Conservation (phyloP, 2,888 invertebrate genomes). For the Epinotia nisella region DNA sequence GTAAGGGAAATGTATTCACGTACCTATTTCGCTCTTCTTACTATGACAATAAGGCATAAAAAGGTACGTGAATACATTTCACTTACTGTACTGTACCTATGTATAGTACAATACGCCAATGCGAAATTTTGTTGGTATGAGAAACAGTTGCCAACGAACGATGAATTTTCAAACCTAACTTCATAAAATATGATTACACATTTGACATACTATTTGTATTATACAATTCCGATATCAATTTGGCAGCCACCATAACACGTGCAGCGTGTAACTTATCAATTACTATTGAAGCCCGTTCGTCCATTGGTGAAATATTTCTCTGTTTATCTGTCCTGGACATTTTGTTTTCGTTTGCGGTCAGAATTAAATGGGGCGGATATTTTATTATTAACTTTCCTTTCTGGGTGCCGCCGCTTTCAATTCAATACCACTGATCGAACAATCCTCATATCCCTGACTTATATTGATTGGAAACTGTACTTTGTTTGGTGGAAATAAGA, state of each 20-base stretch:
- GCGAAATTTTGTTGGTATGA: no score
- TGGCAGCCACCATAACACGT: not conserved
- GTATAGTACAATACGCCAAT: no score
- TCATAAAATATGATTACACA: not conserved
- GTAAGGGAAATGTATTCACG: no score
- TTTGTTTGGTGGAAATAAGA: not conserved
- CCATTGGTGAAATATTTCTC: slow-evolving; percentile 42
- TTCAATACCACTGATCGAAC: slow-evolving; percentile 35
- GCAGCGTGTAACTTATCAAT: slow-evolving; percentile 32
- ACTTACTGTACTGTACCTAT: no score
- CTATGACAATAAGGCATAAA: no score
- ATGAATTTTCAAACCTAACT: not conserved
- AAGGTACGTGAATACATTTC: no score
- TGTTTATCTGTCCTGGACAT: slow-evolving; percentile 36
- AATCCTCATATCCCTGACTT: not conserved
- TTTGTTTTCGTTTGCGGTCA: slow-evolving; percentile 57
- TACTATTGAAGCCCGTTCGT: slow-evolving; percentile 38
- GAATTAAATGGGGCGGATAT: slow-evolving; percentile 62
- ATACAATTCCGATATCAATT: not conserved
- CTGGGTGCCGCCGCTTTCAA: slow-evolving; percentile 61
- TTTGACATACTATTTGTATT: not conserved
- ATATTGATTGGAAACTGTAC: not conserved
- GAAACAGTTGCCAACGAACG: no score
- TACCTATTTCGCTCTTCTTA: no score
- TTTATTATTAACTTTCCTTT: slow-evolving; percentile 74